These are phyloP conservation scores for Drosophila pallidifrons DNA, from an alignment of 1,140 invertebrate species.

Conservation along the genomic window DNA sequence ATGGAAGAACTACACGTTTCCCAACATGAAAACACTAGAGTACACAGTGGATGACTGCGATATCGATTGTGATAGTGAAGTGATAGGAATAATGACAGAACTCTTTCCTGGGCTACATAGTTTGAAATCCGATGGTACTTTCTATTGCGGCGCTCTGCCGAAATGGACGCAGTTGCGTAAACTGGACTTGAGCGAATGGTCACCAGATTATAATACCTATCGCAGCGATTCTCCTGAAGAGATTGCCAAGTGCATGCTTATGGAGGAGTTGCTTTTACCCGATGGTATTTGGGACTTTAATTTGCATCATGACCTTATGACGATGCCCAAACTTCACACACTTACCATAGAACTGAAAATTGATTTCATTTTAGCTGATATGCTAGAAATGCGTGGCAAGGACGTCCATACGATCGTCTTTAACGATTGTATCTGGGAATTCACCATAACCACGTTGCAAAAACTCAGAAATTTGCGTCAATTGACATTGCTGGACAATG, in stretches of 20 bases:
- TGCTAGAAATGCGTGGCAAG: not conserved
- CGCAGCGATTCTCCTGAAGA: not conserved
- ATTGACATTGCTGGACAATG: slow-evolving; percentile 12
- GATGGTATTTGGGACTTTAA: no score
- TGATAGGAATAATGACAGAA: not conserved
- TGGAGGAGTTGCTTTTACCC: slow-evolving; percentile 20
- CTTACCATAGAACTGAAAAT: not conserved
- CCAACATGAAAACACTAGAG: not conserved
- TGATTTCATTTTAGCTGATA: not conserved
- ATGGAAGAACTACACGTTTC: slow-evolving; percentile 5
- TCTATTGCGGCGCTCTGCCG: not conserved
- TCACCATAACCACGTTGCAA: not conserved
- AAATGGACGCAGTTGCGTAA: slow-evolving; percentile 9
- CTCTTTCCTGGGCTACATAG: not conserved
- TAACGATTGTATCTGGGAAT: slow-evolving; percentile 20
- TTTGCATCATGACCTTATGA: not conserved
- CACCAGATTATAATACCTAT: not conserved
- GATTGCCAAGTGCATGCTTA: not conserved
- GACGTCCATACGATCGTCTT: slow-evolving; percentile 3
- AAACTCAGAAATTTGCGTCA: not conserved
- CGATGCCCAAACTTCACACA: slow-evolving; percentile 6
- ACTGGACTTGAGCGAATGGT: slow-evolving; percentile 13
- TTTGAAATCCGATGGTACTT: not conserved
- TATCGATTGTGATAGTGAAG: not conserved
- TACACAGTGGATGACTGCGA: slow-evolving; percentile 13